phyloP scores from a whole-genome alignment of 2,797 vertebrate genomes.

The Enoplosus armatus region DNA sequence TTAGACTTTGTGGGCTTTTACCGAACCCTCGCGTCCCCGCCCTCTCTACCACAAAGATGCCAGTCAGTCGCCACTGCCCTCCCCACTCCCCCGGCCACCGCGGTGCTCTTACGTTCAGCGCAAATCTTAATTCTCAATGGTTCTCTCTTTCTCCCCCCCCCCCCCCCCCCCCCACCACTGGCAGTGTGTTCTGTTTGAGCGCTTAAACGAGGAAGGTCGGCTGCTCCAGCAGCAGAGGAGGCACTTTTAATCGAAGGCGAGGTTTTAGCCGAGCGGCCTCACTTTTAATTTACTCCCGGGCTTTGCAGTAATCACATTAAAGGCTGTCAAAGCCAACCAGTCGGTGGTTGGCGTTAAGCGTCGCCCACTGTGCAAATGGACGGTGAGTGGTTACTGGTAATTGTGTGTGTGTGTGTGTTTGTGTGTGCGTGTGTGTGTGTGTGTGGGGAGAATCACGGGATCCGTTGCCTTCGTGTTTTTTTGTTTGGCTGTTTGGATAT shows the following conservation, averaged over 20 bases:
- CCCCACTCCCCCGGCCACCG: neutral
- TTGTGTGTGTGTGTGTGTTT: conserved; percentile 46
- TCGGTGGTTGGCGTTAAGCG: neutral
- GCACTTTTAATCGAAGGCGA: neutral
- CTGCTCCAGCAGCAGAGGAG: neutral
- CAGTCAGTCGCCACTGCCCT: neutral
- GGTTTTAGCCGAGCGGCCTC: conserved; percentile 11
- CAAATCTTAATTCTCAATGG: neutral
- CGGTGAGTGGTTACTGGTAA: conserved; percentile 17
- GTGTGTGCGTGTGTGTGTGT: conserved; percentile 44
- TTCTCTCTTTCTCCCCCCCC: neutral
- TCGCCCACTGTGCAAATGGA: conserved; percentile 31
- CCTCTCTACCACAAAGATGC: neutral
- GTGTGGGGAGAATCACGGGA: conserved; percentile 55
- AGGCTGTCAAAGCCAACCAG: conserved; percentile 10
- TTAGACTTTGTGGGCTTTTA: neutral
- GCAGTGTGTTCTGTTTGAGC: neutral
- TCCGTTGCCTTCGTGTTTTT: neutral
- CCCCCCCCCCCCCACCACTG: neutral
- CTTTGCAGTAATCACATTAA: conserved; percentile 27
- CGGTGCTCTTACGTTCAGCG: neutral
- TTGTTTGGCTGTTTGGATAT: neutral
- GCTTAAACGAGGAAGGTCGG: neutral
- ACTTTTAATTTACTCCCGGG: conserved; percentile 17
- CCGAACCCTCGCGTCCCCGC: fast-evolving